Base-by-base conservation (phyloP, 2,113 vertebrate genomes). In the Bettongia penicillata region DNA sequence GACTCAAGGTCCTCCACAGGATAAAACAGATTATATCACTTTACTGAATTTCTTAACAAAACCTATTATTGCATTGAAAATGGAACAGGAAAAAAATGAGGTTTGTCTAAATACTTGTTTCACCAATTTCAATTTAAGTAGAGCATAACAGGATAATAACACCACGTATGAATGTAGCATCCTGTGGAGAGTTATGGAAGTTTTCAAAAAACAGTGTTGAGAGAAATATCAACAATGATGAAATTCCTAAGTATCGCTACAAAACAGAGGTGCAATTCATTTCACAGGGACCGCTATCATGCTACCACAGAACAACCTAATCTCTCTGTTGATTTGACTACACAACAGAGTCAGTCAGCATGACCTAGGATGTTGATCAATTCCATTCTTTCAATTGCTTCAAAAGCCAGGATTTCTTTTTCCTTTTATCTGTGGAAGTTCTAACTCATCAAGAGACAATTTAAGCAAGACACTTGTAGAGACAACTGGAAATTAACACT, bases 301-400 rank as follows among this genome's bases (percentile, higher is more conserved):
- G 94, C 93, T n/a, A 52, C 43, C 91, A 97, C 0, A 51, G 89
- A 68, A 90, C 94, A 95, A 96, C 95, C 92, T 96, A 96, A 84
- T 96, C 84, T 97, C 93, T 94, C 68, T 91, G 92, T 12, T 91
- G 55, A 51, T 95, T 22, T 19, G 53, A 28, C 89, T 95, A 1
- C 49, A 92, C 49, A 57, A 43, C 6, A 12, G 0, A 90, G 91
- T 92, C 0, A 31, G 50, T 90, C 95, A 7, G 91, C 52, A 94
- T 37, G 51, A 11, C 91, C 90, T 91, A 23, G 93, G n/a, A 47
- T 95, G 57, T 68, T 22, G n/a, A 91, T 97, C 51, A 93, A 48
- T 95, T 53, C 26, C 96, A 68, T 11, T 43, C 47, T 96, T 97
- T 94, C 97, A 97, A 97, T 96, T 97, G 93, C 91, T 97, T 91